Base-by-base conservation (phyloP, 1,140 invertebrate species). In the Octopus sinensis region DNA sequence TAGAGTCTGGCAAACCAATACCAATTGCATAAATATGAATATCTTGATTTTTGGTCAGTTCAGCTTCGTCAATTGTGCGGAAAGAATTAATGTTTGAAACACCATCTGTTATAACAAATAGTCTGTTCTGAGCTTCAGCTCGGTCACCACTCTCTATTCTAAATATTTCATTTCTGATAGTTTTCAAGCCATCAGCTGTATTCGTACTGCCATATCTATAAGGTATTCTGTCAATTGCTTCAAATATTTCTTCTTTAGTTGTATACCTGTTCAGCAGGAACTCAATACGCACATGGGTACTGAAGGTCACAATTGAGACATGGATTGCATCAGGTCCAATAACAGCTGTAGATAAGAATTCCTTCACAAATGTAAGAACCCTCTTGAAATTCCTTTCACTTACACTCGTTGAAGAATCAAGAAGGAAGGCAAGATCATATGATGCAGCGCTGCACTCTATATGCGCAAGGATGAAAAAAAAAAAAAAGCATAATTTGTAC, bases 371-470 rank as follows among this genome's bases (percentile, higher is more conserved):
- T 12, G 81, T 68, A 17, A 84, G 80, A 81, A 86, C 82, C 78
- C 85, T 85, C 13, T 83, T 43, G 79, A 87, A 88, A 76, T 87
- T 86, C 9, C 78, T 77, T 80, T 82, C 54, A 30, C 83, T 84
- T 4, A 88, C 84, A 81, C 85, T 87, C 12, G 85, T 86, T 23
- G 87, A 88, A 4, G 85, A 81, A 77, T 88, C 87, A 71, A 88
- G 53, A n/a, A 88, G 71, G 75, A 88, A 84, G 68, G 82, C 81
- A 5, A 84, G 43, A 91, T 91, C 76, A 51, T n/a, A 51, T 17
- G 76, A 23, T 4, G 76, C 76, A 5, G 75, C 54, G 30, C 4
- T 23, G 52, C 76, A 77, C 51, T 53, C 43, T 51, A 77, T 6
- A 13, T 51, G 76, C 76, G 43, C n/a, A 43, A 43, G 52, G 30